A percentile compares a stretch with the other conserved stretches of the same genome.
These are phyloP conservation scores for Pycnonotus jocosus DNA, from an alignment of 2,113 vertebrate genomes.

Conservation along the genomic window DNA sequence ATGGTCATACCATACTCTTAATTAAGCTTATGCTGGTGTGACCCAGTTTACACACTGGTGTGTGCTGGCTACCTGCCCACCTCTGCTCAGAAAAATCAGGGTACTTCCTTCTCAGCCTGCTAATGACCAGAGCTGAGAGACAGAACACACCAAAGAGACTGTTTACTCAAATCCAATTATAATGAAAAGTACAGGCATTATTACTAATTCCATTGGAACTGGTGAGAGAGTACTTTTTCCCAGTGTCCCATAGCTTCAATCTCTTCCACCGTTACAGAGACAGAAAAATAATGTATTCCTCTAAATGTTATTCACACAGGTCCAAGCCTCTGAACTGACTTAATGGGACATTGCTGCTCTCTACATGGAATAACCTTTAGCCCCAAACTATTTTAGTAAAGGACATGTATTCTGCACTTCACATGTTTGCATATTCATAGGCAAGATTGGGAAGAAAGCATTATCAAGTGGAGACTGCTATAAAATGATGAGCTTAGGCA, in stretches of 20 bases:
- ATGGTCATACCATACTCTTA: not conserved
- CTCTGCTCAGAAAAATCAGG: slow-evolving; percentile 31
- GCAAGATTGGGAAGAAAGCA: not conserved
- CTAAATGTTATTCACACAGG: not conserved
- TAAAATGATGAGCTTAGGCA: not conserved
- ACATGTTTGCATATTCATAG: not conserved
- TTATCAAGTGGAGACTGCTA: not conserved
- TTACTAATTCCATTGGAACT: not conserved
- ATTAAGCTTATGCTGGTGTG: slow-evolving; percentile 7
- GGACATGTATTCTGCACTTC: not conserved
- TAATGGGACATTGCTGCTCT: not conserved
- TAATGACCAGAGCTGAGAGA: slow-evolving; percentile 40
- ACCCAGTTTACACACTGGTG: slow-evolving; percentile 27
- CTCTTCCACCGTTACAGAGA: not conserved
- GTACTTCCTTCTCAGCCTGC: slow-evolving; percentile 55
- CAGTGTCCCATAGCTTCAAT: not conserved
- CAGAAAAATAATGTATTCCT: not conserved
- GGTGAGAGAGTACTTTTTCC: not conserved
- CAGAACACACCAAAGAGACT: not conserved
- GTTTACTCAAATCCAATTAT: slow-evolving; percentile 43
- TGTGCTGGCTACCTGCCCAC: slow-evolving; percentile 26
- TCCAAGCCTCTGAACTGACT: not conserved
- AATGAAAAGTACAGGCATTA: slow-evolving; percentile 2
- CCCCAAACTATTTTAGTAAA: not conserved
- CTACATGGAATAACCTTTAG: not conserved